Percentiles rank a stretch among this genome's conserved stretches.
These are phyloP conservation scores for Drosophila chauvacae DNA, from an alignment of 1,140 invertebrate species.

Conservation along the genomic window DNA sequence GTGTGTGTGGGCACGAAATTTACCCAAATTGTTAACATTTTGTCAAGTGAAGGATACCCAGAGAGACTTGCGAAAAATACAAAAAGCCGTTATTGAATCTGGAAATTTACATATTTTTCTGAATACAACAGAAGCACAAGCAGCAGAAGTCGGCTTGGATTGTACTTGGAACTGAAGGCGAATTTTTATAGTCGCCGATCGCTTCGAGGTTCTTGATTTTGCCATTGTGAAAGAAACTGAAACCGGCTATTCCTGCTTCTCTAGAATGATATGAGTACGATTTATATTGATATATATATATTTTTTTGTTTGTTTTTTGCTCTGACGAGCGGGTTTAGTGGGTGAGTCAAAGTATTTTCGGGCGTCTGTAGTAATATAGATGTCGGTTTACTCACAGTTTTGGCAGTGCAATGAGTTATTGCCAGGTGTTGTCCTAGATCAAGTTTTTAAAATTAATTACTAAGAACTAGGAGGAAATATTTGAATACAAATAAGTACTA, in stretches of 20 bases:
- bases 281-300: slow-evolving; percentile 27
- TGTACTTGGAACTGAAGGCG: slow-evolving; percentile 52
- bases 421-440: slow-evolving; percentile 11
- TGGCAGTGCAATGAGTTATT: not conserved
- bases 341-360: slow-evolving; percentile 25
- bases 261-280: slow-evolving; percentile 48
- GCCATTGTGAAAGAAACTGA: slow-evolving; percentile 55
- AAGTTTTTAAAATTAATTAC: not conserved
- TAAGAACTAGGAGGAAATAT: not conserved
- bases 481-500: too few relatives aligned
- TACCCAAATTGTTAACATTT: slow-evolving; percentile 65
- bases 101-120: slow-evolving; percentile 49
- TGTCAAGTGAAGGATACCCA: slow-evolving; percentile 58
- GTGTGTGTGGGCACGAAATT: slow-evolving; percentile 22
- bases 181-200: slow-evolving; percentile 35
- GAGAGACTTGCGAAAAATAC: slow-evolving; percentile 47
- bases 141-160: slow-evolving; percentile 30
- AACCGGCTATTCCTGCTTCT: slow-evolving; percentile 68
- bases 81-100: slow-evolving; percentile 52
- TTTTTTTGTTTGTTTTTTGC: slow-evolving; percentile 1
- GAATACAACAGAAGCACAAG: slow-evolving; percentile 11
- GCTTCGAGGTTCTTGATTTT: slow-evolving; percentile 43
- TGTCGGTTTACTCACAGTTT: not conserved
- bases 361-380: too few relatives aligned
- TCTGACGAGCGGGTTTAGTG: slow-evolving; percentile 42